These are phyloP conservation scores for Coryphaenoides rupestris DNA, from an alignment of 2,113 vertebrate genomes.

Conservation along the genomic window DNA sequence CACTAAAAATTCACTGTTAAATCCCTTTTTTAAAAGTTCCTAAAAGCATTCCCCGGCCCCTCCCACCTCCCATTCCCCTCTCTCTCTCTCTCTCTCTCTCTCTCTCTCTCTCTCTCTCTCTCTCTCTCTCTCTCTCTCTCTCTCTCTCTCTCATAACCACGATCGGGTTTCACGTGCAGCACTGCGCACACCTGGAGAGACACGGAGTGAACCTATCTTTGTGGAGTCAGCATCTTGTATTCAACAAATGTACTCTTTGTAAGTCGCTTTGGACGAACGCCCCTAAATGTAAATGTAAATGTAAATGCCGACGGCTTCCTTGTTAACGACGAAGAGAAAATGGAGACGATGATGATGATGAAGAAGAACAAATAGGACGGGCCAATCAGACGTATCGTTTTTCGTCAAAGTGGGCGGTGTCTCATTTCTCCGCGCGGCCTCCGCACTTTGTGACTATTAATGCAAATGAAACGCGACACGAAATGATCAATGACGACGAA, in stretches of 20 bases:
- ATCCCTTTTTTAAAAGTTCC: conserved; percentile 74
- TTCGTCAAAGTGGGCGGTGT: conserved; percentile 60
- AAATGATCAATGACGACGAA: too few species aligned
- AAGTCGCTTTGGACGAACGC: too few species aligned
- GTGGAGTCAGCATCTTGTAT: too few species aligned
- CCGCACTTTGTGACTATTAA: conserved; percentile 17
- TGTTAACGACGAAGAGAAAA: too few species aligned
- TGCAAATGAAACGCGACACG: conserved; percentile 19
- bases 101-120: too few species aligned
- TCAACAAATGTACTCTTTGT: too few species aligned
- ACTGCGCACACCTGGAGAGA: conserved; percentile 64
- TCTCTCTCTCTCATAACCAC: conserved; percentile 68
- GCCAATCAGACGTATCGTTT: conserved; percentile 73
- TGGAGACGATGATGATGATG: too few species aligned
- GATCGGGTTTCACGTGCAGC: conserved; percentile 69
- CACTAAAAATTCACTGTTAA: conserved; percentile 76
- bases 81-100: too few species aligned
- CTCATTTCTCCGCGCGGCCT: conserved; percentile 37
- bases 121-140: conserved; percentile 36
- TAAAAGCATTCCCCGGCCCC: conserved; percentile 81
- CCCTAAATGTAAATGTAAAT: too few species aligned
- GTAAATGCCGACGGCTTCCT: conserved; percentile 47
- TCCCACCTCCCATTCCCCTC: too few species aligned
- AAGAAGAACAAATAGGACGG: conserved; percentile 47
- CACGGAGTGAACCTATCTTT: conserved; percentile 41